Base-by-base conservation (phyloP, 2,113 vertebrate species). In the Oncorhynchus kisutch region DNA sequence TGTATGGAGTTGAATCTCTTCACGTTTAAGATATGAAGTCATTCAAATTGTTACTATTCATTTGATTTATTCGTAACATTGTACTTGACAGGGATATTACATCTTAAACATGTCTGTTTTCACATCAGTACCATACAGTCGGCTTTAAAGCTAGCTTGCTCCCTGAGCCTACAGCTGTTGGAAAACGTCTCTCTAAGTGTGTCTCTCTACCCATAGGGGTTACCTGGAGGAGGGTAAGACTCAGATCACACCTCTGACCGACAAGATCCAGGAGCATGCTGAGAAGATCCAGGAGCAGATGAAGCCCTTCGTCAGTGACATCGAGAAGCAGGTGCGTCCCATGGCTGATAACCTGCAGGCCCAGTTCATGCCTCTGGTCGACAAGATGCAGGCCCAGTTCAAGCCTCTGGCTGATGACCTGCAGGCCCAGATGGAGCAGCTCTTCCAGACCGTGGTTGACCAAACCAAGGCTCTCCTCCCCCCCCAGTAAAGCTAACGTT, bases 191-290 rank as follows among this genome's bases (percentile, higher is more conserved):
- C 7, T 22, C 18, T 62, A 11, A 62, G 59, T 62, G 59, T 62
- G 6, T 62, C 20, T 62, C 59, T 62, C 8, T 62, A 13, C 18
- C 34, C 64, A 14, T 81, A 91, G 92, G 67, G 76, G 77, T 74
- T 91, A 90, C 85, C 9, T 90, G 2, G 83, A 89, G 65, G 76
- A 88, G 70, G 77, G 84, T 82, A 81, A 5, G 71, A 65, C 83
- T n/a, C 76, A 83, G 79, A 39, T 92, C 76, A 86, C 84, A 86
- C 86, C 86, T n/a, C 78, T 92, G 88, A 74, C 88, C 4, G 80
- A 89, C 24, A 77, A 76, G 75, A 57, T 88, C 68, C 78, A 85
- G 75, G 49, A 64, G 2, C 73, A 87, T 76, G 81, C 84, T 22
- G 0, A 72, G 59, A 91, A 83, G 76, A 78, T 92, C 77, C 88